Evolutionary conservation across 2,888 invertebrate genomes (phyloP), one percentile per base, ranked within the genome.

Genomic region (Platycheirus rosarum): DNA sequence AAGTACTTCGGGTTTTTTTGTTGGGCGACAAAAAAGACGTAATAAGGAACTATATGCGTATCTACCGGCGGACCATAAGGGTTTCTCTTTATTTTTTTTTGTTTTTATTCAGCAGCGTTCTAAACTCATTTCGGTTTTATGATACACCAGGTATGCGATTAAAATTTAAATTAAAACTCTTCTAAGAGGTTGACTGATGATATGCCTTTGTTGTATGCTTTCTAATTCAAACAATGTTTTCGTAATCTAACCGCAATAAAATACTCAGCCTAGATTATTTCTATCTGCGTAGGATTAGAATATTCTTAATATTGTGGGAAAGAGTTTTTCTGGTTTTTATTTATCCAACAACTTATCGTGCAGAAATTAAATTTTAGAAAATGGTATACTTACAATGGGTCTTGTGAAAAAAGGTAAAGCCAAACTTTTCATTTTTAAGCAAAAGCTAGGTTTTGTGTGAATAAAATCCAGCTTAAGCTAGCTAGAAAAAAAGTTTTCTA

Each of bases 71-170:
- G 29, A 18, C 57, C 53, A 69, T 70, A 78, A 78, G 51, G 66
- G 46, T 78, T 51, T 60, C 35, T 26, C 13, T 35, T 32, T 65
- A 55, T 42, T 14, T 3, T 29, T 57, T 42, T 37, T 26, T 57
- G 49, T 65, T 65, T n/a, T n/a, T n/a, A n/a, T n/a, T n/a, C n/a
- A n/a, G n/a, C 55, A 65, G 29, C 62, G 62, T 62, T 29, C 66
- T 32, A 76, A 70, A 70, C 70, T 76, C 46, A 62, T 76, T 69
- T 65, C 42, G 23, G 37, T 63, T 70, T 49, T 78, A 66, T 78
- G 65, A 53, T 78, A 44, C 35, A 53, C 2, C 44, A 37, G 40
- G 42, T 78, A 71, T 71, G 77, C 66, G 71, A 46, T 78, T 9
- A 40, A 71, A 71, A 78, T 78, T 71, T 66, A 60, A 78, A 78